These are phyloP conservation scores for Nannobrachium achirus DNA, from an alignment of 2,113 vertebrate genomes.

Conservation along the genomic window DNA sequence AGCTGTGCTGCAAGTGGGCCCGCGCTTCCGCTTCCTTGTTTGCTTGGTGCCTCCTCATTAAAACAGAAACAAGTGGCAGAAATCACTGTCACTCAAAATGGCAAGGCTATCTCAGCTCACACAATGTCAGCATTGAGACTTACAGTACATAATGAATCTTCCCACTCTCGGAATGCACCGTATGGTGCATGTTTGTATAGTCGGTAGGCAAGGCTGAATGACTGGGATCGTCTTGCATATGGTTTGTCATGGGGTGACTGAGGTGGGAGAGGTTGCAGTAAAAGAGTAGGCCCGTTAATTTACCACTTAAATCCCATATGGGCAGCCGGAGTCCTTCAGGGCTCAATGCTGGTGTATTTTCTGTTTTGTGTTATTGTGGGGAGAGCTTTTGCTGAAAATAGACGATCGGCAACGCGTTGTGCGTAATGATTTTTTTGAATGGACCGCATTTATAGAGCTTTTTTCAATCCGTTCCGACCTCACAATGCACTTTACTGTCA, in stretches of 20 bases:
- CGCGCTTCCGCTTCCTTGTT: conserved; percentile 34
- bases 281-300: not conserved
- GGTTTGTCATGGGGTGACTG: no score
- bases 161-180: conserved; percentile 14
- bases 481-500: no score
- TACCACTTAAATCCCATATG: no score
- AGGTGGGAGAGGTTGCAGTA: no score
- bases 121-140: conserved; percentile 32
- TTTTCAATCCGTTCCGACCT: no score
- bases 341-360: no score
- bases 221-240: conserved; percentile 5
- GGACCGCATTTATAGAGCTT: no score
- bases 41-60: conserved; percentile 53
- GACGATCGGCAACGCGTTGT: no score
- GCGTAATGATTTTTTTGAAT: no score
- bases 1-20: conserved; percentile 27
- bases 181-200: conserved; percentile 10
- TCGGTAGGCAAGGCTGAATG: not conserved
- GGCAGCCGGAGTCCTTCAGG: no score
- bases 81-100: conserved; percentile 58
- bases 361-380: no score
- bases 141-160: conserved; percentile 4
- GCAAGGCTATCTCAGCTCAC: conserved; percentile 37
- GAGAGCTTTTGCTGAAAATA: no score
- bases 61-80: conserved; percentile 61